Conservation (phyloP, 2,113 vertebrate species). For the Choloepus hoffmanni region DNA sequence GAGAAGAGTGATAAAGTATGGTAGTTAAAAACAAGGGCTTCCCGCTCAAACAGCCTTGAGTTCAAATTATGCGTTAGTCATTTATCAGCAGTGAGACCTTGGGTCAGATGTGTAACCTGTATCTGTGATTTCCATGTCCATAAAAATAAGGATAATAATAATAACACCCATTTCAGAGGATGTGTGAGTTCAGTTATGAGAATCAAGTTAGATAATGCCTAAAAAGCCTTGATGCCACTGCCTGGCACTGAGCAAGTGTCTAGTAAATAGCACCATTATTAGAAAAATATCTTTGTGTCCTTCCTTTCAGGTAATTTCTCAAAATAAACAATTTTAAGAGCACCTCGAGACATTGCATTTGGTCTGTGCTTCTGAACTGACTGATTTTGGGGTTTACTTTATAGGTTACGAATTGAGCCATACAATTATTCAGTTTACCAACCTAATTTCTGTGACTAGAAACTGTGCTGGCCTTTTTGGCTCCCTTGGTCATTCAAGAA, state of each 20-base stretch:
- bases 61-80: slow-evolving; percentile 42
- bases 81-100: not conserved
- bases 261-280: not conserved
- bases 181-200: not conserved
- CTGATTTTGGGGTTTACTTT: slow-evolving; percentile 15
- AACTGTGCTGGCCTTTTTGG: not conserved
- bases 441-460: not conserved
- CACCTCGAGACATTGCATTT: not conserved
- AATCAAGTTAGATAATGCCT: slow-evolving; percentile 31
- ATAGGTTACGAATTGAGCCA: not conserved
- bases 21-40: not conserved
- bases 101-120: not conserved
- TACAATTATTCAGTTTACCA: not conserved
- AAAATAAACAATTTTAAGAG: not conserved
- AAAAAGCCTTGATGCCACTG: not conserved
- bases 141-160: slow-evolving; percentile 29
- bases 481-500: not conserved
- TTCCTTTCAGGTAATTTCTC: slow-evolving; percentile 45
- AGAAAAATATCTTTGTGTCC: not conserved
- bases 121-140: not conserved
- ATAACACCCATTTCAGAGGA: not conserved
- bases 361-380: not conserved
- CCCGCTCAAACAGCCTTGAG: not conserved
- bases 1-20: not conserved
- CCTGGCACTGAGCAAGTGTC: not conserved